Conservation (phyloP, 2,888 invertebrate species). For the Phyllotreta cruciferae region DNA sequence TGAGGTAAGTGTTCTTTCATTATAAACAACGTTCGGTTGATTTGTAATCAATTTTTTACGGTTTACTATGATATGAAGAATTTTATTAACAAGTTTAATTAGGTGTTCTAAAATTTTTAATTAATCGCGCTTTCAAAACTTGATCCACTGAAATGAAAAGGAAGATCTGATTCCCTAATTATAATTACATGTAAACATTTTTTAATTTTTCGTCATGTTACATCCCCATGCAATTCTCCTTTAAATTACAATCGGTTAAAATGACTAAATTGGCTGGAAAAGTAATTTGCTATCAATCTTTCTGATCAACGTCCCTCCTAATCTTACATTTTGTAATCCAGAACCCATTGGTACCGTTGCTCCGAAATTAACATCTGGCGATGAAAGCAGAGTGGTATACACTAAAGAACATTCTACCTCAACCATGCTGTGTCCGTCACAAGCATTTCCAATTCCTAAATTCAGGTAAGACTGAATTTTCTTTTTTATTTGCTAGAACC, state of each 20-base stretch:
- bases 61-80: background rate
- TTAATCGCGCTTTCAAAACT: too few relatives aligned
- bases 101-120: too few relatives aligned
- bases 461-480: slow-evolving; percentile 65
- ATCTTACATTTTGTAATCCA: slow-evolving; percentile 49
- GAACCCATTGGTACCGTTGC: slow-evolving; percentile 81
- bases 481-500: slow-evolving; percentile 59
- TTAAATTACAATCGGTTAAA: too few relatives aligned
- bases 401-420: slow-evolving; percentile 55
- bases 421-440: slow-evolving; percentile 70
- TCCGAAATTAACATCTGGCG: slow-evolving; percentile 65
- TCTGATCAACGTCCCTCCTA: background rate
- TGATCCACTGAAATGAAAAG: too few relatives aligned
- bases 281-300: too few relatives aligned
- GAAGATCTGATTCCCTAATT: too few relatives aligned
- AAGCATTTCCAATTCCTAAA: slow-evolving; percentile 74
- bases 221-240: too few relatives aligned
- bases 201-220: too few relatives aligned
- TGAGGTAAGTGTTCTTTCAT: slow-evolving; percentile 46
- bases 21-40: background rate
- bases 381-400: slow-evolving; percentile 50
- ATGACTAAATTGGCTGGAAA: too few relatives aligned
- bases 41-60: slow-evolving; percentile 5
- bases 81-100: background rate
- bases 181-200: too few relatives aligned